Percentiles rank a stretch among this genome's conserved stretches.
phyloP scores from a whole-genome alignment of 2,113 vertebrate genomes.

The Etia nguti region DNA sequence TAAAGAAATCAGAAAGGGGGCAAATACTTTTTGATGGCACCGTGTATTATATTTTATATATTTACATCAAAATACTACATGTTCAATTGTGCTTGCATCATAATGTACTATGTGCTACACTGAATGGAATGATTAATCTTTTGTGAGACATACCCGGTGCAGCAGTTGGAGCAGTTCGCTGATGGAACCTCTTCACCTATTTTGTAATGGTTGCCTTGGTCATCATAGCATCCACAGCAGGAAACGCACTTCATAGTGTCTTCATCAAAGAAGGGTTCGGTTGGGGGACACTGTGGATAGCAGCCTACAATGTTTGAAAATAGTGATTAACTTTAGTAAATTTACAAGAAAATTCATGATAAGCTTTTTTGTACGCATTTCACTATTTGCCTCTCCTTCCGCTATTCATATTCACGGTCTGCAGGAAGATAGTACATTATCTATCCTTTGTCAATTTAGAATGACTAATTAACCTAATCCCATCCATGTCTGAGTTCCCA shows the following conservation, averaged over 20 bases:
- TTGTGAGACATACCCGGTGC: conserved; percentile 75
- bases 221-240: conserved; percentile 75
- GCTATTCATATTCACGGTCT: neutral
- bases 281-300: conserved; percentile 83
- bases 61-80: neutral
- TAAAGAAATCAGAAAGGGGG: no score
- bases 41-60: neutral
- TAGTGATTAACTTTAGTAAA: neutral
- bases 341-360: neutral
- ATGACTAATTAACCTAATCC: no score
- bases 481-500: no score
- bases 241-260: conserved; percentile 83
- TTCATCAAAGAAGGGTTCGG: conserved; percentile 83
- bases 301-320: conserved; percentile 75
- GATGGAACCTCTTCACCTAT: conserved; percentile 66
- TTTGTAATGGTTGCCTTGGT: conserved; percentile 71
- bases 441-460: no score
- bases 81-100: neutral
- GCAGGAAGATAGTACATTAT: no score
- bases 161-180: conserved; percentile 79
- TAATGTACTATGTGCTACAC: neutral
- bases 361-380: neutral
- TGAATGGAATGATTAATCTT: neutral
- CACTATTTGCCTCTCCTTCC: neutral
- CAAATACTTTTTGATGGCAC: neutral